Percentiles rank a stretch among this genome's conserved stretches.
Conservation (phyloP, 2,797 vertebrate genomes). For the Lemur catta region DNA sequence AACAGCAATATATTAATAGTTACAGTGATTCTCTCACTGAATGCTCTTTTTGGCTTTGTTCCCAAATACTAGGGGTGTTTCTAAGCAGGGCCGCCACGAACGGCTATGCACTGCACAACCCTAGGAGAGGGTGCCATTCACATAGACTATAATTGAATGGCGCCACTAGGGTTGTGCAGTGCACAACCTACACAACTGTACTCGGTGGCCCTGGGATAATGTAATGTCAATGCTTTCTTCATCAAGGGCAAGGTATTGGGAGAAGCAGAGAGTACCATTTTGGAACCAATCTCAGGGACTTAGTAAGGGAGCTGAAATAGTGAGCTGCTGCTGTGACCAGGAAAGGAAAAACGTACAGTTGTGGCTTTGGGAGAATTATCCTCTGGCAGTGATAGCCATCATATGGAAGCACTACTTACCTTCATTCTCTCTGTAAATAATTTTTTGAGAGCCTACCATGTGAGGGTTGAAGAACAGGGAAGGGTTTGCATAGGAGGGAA, state of each 20-base stretch:
- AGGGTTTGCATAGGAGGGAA: neutral
- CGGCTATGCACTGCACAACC: slow-evolving; percentile 74
- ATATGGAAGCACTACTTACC: neutral
- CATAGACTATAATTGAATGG: slow-evolving; percentile 78
- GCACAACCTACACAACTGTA: slow-evolving; percentile 68
- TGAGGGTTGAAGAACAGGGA: neutral
- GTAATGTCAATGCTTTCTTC: slow-evolving; percentile 28
- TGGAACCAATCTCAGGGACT: neutral
- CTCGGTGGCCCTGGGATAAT: slow-evolving; percentile 31
- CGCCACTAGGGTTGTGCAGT: slow-evolving; percentile 79
- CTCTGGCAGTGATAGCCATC: neutral
- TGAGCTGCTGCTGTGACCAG: neutral
- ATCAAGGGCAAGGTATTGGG: neutral
- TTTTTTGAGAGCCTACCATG: neutral
- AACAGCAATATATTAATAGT: neutral
- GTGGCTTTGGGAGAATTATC: neutral
- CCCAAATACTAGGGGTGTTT: slow-evolving; percentile 47
- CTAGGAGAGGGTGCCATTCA: slow-evolving; percentile 77
- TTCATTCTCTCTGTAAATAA: neutral
- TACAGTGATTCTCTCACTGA: neutral
- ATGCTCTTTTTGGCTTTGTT: slow-evolving; percentile 43
- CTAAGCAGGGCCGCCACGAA: slow-evolving; percentile 41
- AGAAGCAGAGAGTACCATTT: neutral
- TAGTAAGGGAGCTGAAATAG: neutral
- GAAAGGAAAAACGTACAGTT: neutral